Evolutionary conservation across 2,888 invertebrate species (phyloP).

Genomic region (Griposia aprilina): DNA sequence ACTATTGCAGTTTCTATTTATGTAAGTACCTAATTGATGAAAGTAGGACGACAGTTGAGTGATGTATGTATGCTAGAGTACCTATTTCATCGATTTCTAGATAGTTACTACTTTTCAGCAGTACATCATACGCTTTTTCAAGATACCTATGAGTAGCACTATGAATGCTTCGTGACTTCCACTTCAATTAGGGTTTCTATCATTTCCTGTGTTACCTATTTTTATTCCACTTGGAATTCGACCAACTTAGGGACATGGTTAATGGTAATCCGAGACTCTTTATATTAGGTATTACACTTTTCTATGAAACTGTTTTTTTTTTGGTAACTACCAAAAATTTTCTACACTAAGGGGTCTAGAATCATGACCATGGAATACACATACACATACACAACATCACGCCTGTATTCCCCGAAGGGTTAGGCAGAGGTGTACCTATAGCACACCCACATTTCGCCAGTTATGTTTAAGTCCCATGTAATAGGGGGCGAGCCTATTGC

Average conservation of each 20-base stretch:
- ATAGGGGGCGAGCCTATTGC: no score
- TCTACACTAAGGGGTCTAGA: no score
- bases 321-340: no score
- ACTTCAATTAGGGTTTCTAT: conserved; percentile 1
- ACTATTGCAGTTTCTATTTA: conserved; percentile 15
- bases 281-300: no score
- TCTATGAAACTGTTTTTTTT: no score
- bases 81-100: conserved; percentile 8
- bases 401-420: no score
- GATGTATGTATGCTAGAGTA: background rate
- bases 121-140: conserved; percentile 8
- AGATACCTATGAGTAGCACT: background rate
- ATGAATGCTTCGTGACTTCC: background rate
- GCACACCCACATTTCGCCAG: no score
- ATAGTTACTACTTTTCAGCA: background rate
- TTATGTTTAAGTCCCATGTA: no score
- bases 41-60: conserved; percentile 32
- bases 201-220: conserved; percentile 1
- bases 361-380: no score
- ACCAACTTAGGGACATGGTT: background rate
- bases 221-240: background rate
- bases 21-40: conserved; percentile 17
- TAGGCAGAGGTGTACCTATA: no score
- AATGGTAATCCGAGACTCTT: no score
- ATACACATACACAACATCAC: no score